Evolutionary conservation across 2,113 vertebrate genomes (phyloP).

Genomic region (Pterocles gutturalis): DNA sequence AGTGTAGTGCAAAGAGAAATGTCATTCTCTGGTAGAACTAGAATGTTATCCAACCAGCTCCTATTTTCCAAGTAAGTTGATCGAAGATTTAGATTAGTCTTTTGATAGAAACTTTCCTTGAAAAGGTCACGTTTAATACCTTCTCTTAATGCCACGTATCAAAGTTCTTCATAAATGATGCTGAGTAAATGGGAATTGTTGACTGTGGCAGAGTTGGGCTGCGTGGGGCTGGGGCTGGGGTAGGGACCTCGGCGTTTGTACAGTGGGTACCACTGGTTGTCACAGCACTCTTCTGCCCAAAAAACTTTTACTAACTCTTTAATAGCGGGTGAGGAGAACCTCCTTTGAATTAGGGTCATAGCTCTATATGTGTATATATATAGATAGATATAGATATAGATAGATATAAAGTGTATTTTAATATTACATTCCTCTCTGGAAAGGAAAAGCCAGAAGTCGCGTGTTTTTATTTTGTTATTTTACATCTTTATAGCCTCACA

Average conservation of each 20-base stretch:
- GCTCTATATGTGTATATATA: too few species aligned
- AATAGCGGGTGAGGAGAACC: not conserved
- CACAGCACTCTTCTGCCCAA: not conserved
- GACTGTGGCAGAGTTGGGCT: not conserved
- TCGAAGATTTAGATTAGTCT: not conserved
- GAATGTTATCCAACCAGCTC: not conserved
- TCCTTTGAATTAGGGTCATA: not conserved
- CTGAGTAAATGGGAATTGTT: not conserved
- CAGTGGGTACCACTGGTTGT: not conserved
- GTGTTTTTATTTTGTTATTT: not conserved
- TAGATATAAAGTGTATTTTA: not conserved
- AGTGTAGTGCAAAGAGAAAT: not conserved
- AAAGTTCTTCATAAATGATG: not conserved
- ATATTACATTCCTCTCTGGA: not conserved
- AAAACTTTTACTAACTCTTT: not conserved
- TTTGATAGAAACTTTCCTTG: not conserved
- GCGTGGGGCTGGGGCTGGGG: not conserved
- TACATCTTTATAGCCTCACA: not conserved
- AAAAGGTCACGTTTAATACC: not conserved
- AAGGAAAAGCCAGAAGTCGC: not conserved
- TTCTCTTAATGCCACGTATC: not conserved
- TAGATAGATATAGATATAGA: too few species aligned
- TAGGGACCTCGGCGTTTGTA: rapidly evolving
- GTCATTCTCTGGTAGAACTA: not conserved
- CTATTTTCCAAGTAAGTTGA: not conserved